These are phyloP conservation scores for Harlomillsia oculata DNA, from an alignment of 1,140 invertebrate species.

Conservation along the genomic window DNA sequence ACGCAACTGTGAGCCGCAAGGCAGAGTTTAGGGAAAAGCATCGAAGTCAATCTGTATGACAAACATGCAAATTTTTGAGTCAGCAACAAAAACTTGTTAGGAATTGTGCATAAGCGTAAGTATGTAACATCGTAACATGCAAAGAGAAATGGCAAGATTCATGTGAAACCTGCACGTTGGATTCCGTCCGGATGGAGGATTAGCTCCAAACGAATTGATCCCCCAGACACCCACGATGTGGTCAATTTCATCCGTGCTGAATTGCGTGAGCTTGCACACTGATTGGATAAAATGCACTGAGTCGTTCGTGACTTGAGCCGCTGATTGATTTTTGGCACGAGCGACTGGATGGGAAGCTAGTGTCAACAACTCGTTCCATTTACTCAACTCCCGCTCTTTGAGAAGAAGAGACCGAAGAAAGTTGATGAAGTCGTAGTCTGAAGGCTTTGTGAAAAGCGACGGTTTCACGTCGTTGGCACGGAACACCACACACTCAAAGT, in stretches of 20 bases:
- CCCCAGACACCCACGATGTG: slow-evolving; percentile 18
- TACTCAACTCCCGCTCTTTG: background rate
- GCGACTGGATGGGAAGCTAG: slow-evolving; percentile 13
- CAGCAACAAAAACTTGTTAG: background rate
- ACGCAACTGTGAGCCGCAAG: slow-evolving; percentile 17
- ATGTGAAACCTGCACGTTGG: background rate
- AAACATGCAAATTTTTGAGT: background rate
- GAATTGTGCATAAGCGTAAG: background rate
- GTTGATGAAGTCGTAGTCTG: slow-evolving; percentile 19
- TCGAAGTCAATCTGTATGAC: slow-evolving; percentile 9
- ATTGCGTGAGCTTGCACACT: slow-evolving; percentile 12
- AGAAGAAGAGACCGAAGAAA: slow-evolving; percentile 16
- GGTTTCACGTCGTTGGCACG: background rate
- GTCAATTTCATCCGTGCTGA: slow-evolving; percentile 4
- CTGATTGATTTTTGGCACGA: slow-evolving; percentile 12
- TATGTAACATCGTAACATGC: background rate
- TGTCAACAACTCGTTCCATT: slow-evolving; percentile 4
- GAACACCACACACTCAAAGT: slow-evolving; percentile 27
- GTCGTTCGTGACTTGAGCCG: background rate
- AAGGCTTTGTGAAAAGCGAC: slow-evolving; percentile 12
- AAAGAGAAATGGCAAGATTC: background rate
- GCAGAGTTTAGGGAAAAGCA: slow-evolving; percentile 17
- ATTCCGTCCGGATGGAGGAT: slow-evolving; percentile 6
- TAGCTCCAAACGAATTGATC: slow-evolving; percentile 22
- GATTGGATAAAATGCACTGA: slow-evolving; percentile 10